Evolutionary conservation across 1,140 invertebrate species (phyloP).

Genomic region (Drosophila funebris): DNA sequence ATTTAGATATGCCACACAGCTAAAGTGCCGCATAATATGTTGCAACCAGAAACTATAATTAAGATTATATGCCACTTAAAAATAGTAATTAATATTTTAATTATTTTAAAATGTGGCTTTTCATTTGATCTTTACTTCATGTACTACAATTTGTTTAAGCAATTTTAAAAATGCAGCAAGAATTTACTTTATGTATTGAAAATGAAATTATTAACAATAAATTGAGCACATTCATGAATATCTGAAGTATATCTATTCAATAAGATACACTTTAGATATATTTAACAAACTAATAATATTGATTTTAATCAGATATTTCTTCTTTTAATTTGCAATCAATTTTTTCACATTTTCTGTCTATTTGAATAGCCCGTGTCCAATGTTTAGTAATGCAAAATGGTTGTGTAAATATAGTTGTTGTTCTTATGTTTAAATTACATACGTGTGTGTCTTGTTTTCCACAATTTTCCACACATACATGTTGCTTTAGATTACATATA

Average conservation of each 20-base stretch:
- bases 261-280: no score
- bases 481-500: conserved; percentile 15
- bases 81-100: neutral
- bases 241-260: no score
- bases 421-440: neutral
- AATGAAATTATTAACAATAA: no score
- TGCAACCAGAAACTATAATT: conserved; percentile 8
- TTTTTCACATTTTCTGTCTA: neutral
- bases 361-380: no score
- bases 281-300: no score
- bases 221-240: no score
- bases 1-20: conserved; percentile 46
- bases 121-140: no score
- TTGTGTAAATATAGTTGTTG: neutral
- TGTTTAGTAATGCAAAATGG: neutral
- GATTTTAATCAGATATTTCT: no score
- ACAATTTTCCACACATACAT: neutral
- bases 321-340: neutral
- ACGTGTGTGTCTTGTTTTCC: neutral
- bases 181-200: no score
- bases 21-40: conserved; percentile 34
- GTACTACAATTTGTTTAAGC: no score
- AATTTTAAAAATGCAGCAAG: no score
- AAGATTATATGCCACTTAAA: conserved; percentile 10
- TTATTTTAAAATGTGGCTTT: neutral